Conservation (phyloP, 2,888 invertebrate genomes). For the Andrena minutula region DNA sequence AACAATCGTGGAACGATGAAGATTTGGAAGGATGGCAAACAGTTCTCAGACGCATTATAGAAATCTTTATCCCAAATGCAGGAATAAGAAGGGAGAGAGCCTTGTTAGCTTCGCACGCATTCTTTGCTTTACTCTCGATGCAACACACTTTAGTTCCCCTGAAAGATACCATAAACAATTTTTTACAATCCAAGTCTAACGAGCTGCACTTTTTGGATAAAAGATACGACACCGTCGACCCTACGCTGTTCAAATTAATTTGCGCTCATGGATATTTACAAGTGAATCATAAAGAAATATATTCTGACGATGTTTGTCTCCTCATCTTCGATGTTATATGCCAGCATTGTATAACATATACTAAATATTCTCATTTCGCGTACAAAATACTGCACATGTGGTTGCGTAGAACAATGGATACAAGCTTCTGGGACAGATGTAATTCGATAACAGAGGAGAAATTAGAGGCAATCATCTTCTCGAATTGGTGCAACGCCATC, state of each 20-base stretch:
- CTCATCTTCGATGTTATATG: conserved; percentile 81
- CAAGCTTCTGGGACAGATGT: conserved; percentile 80
- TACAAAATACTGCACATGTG: conserved; percentile 86
- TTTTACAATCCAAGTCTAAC: conserved; percentile 60
- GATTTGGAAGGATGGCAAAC: conserved; percentile 54
- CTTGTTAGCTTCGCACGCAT: conserved; percentile 76
- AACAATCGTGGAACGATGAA: conserved; percentile 40
- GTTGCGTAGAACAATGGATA: conserved; percentile 84
- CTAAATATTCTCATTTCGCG: conserved; percentile 86
- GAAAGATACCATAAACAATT: conserved; percentile 54
- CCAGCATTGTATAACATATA: conserved; percentile 85
- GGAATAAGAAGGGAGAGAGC: conserved; percentile 72
- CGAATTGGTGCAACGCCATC: conserved; percentile 88
- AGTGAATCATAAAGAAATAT: conserved; percentile 61
- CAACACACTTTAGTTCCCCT: conserved; percentile 44
- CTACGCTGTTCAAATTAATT: conserved; percentile 74
- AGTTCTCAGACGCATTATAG: conserved; percentile 59
- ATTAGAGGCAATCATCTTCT: conserved; percentile 86
- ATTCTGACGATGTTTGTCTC: conserved; percentile 75
- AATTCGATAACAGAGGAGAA: conserved; percentile 82
- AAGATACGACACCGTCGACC: conserved; percentile 62
- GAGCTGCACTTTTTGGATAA: conserved; percentile 64
- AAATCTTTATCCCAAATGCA: conserved; percentile 65
- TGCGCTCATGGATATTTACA: conserved; percentile 78
- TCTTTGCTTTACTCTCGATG: conserved; percentile 68